Base-by-base conservation (phyloP, 1,140 invertebrate genomes). In the Hyposmocoma kahamanoa region DNA sequence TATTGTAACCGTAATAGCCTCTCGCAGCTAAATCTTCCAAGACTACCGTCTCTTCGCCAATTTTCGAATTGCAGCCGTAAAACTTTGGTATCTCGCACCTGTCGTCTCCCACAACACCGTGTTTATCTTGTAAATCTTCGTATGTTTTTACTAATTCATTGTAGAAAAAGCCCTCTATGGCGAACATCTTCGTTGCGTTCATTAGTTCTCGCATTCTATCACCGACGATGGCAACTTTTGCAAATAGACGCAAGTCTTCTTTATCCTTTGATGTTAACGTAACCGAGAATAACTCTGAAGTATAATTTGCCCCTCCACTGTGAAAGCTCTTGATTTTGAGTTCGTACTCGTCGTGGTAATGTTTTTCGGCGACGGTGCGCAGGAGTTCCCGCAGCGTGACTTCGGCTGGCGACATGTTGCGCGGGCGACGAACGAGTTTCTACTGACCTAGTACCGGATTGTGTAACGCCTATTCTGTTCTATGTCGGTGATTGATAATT, bases 1-100 rank as follows among this genome's bases (percentile, higher is more conserved):
- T 72, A 42, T 74, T 57, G 26, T 62, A 67, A 0, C 47, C 30
- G 22, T 48, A n/a, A 32, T 59, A 79, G 0, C 75, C 73, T 11
- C 38, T 47, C 6, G 43, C 49, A 0, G 34, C 47, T 21, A 82
- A 53, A 39, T 82, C 59, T 41, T 79, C 73, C 22, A 79, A 15
- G 5, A 80, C 65, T 4, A 82, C 17, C 0, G 58, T 67, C 36
- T 81, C 77, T 9, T 68, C 54, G 18, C 59, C 49, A 6, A 49
- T 45, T 13, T 54, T 55, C 0, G 53, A 20, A 11, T 53, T 61
- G 28, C 45, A 49, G 0, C 65, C 74, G 34, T 72, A 81, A 32
- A 67, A 76, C 32, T 64, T 56, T 0, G 50, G 50, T n/a, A 55
- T 45, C 0, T 19, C 13, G 10, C 59, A 41, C 26, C 50, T 47